A percentile compares a stretch with the other conserved stretches of the same genome.
phyloP scores from a whole-genome alignment of 2,797 vertebrate species.

The Pristis pectinata region DNA sequence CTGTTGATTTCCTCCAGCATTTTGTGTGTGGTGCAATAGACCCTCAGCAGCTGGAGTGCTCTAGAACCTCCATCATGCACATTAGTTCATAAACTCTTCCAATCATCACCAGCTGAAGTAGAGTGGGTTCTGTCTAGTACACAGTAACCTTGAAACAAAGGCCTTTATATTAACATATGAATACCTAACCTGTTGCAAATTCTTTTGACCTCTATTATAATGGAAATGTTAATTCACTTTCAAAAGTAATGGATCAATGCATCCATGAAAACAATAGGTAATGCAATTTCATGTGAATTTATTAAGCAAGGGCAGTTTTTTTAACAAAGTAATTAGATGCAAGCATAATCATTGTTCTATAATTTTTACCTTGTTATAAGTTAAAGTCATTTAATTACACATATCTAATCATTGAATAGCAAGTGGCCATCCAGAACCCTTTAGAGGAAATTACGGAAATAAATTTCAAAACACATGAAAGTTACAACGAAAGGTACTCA shows the following conservation, averaged over 20 bases:
- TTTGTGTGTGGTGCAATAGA: too few relatives aligned
- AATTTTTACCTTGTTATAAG: not conserved
- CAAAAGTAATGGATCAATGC: constrained; percentile 12
- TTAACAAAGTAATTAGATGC: not conserved
- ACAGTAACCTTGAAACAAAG: not conserved
- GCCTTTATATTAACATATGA: not conserved
- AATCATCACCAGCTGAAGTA: not conserved
- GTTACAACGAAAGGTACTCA: too few relatives aligned
- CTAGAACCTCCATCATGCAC: not conserved
- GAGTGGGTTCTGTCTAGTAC: not conserved
- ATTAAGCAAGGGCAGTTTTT: not conserved
- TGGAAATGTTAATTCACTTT: not conserved
- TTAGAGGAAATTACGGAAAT: not conserved
- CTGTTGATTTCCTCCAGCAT: too few relatives aligned
- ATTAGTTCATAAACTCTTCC: not conserved
- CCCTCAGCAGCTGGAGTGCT: not conserved
- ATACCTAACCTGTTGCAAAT: not conserved
- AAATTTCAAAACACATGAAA: not conserved
- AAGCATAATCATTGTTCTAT: not conserved
- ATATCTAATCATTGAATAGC: not conserved
- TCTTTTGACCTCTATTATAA: not conserved
- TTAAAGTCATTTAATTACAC: not conserved
- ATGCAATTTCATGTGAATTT: not conserved
- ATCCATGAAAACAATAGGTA: not conserved
- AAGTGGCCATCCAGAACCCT: not conserved